Percentiles rank a stretch among this genome's conserved stretches.
Conservation (phyloP, 1,140 invertebrate genomes). For the Neodiprion virginianus region DNA sequence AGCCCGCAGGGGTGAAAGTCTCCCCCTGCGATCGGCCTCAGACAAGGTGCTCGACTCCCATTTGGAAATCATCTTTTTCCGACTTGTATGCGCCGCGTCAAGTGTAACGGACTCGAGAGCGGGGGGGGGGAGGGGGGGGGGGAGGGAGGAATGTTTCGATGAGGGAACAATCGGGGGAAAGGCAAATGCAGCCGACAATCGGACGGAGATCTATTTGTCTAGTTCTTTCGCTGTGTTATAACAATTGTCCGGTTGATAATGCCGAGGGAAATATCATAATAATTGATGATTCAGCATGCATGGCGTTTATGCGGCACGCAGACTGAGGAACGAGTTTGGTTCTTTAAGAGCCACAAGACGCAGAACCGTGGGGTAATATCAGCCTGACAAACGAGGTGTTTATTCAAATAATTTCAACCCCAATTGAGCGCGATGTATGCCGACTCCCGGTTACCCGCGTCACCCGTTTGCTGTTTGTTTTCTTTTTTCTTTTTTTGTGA, state of each 20-base stretch:
- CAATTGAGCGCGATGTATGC: slow-evolving; percentile 41
- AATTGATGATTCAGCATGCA: no score
- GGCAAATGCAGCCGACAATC: no score
- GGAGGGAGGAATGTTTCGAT: no score
- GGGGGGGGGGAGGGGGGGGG: no score
- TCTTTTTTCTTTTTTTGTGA: slow-evolving; percentile 41
- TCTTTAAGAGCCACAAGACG: slow-evolving; percentile 30
- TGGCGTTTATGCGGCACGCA: no score
- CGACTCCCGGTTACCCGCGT: slow-evolving; percentile 14
- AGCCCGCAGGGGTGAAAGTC: not conserved
- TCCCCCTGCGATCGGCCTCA: not conserved
- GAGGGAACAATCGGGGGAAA: no score
- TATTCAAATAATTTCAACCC: slow-evolving; percentile 60
- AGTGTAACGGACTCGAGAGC: slow-evolving; percentile 53
- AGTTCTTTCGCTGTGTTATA: no score
- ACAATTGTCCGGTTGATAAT: no score
- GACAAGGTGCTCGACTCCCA: not conserved
- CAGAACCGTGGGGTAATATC: slow-evolving; percentile 39
- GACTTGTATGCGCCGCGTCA: slow-evolving; percentile 26
- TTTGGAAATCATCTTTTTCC: not conserved
- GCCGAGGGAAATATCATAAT: no score
- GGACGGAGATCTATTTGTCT: no score
- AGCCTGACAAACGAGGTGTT: slow-evolving; percentile 54
- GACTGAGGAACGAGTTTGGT: slow-evolving; percentile 48
- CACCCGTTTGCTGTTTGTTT: slow-evolving; percentile 28